These are phyloP conservation scores for Cydia splendana DNA, from an alignment of 1,140 invertebrate species.

Conservation along the genomic window DNA sequence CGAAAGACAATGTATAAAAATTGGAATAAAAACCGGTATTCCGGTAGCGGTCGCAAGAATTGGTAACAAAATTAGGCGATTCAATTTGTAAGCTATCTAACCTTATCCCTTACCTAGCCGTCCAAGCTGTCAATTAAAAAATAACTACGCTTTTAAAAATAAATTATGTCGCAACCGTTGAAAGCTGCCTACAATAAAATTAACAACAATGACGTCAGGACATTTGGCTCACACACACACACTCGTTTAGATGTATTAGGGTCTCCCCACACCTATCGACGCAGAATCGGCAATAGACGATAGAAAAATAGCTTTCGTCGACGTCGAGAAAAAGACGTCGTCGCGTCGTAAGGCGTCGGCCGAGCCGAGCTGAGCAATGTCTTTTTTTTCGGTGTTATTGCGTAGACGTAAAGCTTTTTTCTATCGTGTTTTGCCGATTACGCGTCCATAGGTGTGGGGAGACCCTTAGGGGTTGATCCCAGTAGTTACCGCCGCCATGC, in stretches of 20 bases:
- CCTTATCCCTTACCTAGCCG: slow-evolving; percentile 38
- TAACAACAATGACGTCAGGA: slow-evolving; percentile 65
- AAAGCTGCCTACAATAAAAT: slow-evolving; percentile 70
- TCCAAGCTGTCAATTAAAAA: slow-evolving; percentile 42
- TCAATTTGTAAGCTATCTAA: slow-evolving; percentile 45
- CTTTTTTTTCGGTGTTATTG: too few species aligned
- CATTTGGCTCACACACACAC: slow-evolving; percentile 35
- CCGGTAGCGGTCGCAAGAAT: slow-evolving; percentile 20
- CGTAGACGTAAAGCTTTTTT: too few species aligned
- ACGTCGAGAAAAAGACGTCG: too few species aligned
- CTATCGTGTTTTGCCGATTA: too few species aligned
- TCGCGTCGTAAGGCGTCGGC: too few species aligned
- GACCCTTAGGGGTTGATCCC: not conserved
- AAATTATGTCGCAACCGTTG: slow-evolving; percentile 51
- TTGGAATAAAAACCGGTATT: slow-evolving; percentile 33
- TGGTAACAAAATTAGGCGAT: slow-evolving; percentile 55
- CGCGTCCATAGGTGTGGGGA: too few species aligned
- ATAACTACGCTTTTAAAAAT: slow-evolving; percentile 38
- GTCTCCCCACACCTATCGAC: not conserved
- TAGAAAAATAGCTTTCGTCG: too few species aligned
- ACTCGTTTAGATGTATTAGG: slow-evolving; percentile 26
- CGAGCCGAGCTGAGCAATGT: too few species aligned
- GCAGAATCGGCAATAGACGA: not conserved
- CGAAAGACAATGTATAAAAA: slow-evolving; percentile 25
- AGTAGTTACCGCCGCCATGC: not conserved